phyloP scores from a whole-genome alignment of 2,113 vertebrate genomes.

The Acanthisitta chloris region DNA sequence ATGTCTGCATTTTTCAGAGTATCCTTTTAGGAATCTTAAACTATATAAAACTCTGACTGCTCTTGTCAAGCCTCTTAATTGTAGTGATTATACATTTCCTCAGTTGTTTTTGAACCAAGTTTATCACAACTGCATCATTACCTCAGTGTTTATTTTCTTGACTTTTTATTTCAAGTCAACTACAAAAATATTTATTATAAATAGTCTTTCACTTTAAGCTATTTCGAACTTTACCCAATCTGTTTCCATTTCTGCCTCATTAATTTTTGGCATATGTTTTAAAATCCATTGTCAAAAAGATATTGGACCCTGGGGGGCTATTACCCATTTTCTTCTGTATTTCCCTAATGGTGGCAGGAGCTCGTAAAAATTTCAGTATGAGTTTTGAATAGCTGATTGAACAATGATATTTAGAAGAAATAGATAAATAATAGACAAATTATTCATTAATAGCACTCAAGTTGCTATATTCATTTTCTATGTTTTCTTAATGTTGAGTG shows the following conservation, averaged over 20 bases:
- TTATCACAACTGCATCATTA: neutral
- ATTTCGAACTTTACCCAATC: neutral
- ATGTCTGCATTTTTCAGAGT: neutral
- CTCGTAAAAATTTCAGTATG: neutral
- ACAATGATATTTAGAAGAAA: neutral
- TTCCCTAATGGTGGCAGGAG: neutral
- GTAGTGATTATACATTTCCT: neutral
- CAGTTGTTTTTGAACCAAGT: neutral
- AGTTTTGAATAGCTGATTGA: neutral
- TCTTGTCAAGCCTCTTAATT: neutral
- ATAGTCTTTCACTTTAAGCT: neutral
- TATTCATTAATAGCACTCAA: neutral
- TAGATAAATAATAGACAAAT: neutral
- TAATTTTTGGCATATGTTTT: conserved; percentile 12
- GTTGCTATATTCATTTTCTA: neutral
- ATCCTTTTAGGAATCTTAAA: neutral
- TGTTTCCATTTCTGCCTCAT: conserved; percentile 15
- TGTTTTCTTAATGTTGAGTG: neutral
- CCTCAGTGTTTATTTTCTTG: neutral
- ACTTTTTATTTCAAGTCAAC: neutral
- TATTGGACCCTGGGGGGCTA: neutral
- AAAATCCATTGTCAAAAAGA: neutral
- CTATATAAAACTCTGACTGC: neutral
- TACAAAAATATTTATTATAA: neutral
- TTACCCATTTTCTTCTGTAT: neutral